A percentile compares a stretch with the other conserved stretches of the same genome.
These are phyloP conservation scores for Smittia aterrima DNA, from an alignment of 2,888 invertebrate species.

Conservation along the genomic window DNA sequence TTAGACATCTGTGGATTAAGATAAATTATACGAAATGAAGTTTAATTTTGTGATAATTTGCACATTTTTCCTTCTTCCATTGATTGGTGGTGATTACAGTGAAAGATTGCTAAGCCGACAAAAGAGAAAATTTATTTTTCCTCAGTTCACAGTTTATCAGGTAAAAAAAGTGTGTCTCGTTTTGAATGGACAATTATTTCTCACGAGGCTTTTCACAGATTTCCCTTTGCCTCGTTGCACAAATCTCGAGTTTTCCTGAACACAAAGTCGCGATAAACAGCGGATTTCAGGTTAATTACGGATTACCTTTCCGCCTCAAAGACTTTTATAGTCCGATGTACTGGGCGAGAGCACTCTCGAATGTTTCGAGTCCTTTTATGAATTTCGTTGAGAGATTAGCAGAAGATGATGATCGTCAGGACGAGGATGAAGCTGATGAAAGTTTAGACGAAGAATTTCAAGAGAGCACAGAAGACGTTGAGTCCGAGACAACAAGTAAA, in stretches of 20 bases:
- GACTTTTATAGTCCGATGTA: constrained; percentile 48
- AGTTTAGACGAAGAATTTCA: background rate
- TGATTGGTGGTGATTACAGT: background rate
- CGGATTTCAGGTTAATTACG: constrained; percentile 52
- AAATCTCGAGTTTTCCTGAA: constrained; percentile 49
- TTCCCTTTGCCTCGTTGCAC: constrained; percentile 46
- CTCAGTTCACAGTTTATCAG: constrained; percentile 42
- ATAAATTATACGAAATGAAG: too few relatives aligned
- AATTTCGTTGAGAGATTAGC: constrained; percentile 34
- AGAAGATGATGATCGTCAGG: constrained; percentile 22
- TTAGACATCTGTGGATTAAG: too few relatives aligned
- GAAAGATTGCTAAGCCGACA: background rate
- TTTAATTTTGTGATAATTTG: background rate
- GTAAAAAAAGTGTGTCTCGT: too few relatives aligned
- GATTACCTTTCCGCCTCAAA: constrained; percentile 47
- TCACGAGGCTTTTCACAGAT: background rate
- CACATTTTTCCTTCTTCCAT: background rate
- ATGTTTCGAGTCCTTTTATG: constrained; percentile 34
- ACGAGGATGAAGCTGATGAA: constrained; percentile 31
- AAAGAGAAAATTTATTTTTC: constrained; percentile 29
- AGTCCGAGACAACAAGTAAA: background rate
- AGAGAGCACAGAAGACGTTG: background rate
- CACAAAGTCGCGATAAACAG: constrained; percentile 51
- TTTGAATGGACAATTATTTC: background rate
- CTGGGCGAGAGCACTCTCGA: constrained; percentile 22